Base-by-base conservation (phyloP, 1,140 invertebrate species). In the Carposina sasakii region DNA sequence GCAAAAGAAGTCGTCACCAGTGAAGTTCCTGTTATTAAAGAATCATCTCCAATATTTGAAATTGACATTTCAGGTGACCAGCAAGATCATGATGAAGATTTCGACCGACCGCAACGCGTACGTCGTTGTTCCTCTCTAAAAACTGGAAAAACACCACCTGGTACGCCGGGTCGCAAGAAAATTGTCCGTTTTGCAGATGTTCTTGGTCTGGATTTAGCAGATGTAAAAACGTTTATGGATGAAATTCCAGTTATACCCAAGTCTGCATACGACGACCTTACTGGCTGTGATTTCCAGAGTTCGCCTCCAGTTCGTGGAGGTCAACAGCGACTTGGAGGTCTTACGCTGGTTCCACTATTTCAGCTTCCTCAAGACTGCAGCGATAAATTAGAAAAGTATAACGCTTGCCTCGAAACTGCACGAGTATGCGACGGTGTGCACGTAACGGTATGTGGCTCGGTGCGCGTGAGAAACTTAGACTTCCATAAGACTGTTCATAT, bases 171-270 rank as follows among this genome's bases (percentile, higher is more conserved):
- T 2, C 87, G 92, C 0, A 98, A 98, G 76, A 98, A 98, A 81
- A 97, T 97, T 24, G 96, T 98, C 0, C 88, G 96, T 13, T 99
- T 99, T 76, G 97, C 96, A 0, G 97, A 98, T 70, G 95, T 94
- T 1, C 83, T 99, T 22, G 97, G 97, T 0, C 85, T 98, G 5
- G 96, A 98, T 85, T 85, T 99, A 52, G 95, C 95, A 9, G 94
- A 95, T 64, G 92, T 98, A 0, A 89, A 95, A 64, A 96, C 94
- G 2, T 96, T 95, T 76, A 84, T 96, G 53, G 94, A 96, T 67
- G 95, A 96, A 81, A 91, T 96, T 52, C 95, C 95, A 1, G 92
- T 91, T 57, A 88, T 97, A 60, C 95, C 95, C 0, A 92, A 90
- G 67, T 96, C 94, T 0, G 95, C 95, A 1, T 96, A 90, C 65